phyloP scores from a whole-genome alignment of 2,113 vertebrate genomes.

The Mus pahari region DNA sequence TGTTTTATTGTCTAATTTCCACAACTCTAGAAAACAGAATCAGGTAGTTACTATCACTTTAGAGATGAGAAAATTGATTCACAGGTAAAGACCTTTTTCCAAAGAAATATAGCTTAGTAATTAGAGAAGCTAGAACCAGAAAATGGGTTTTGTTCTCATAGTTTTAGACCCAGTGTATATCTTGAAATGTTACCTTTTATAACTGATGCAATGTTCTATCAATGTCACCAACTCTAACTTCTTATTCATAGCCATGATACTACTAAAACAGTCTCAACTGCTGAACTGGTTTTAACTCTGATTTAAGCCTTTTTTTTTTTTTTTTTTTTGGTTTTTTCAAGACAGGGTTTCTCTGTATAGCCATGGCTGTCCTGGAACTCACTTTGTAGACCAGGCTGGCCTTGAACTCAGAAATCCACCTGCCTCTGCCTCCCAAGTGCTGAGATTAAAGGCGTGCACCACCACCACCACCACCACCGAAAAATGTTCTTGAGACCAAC shows the following conservation, averaged over 20 bases:
- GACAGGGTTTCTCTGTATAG: no score
- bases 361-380: no score
- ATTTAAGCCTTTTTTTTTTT: conserved; percentile 14
- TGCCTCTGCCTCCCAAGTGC: no score
- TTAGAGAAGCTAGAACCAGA: conserved; percentile 51
- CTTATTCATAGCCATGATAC: not conserved
- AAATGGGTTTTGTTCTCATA: conserved; percentile 31
- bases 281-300: conserved; percentile 44
- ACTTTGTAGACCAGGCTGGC: no score
- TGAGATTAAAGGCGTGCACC: no score
- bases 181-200: conserved; percentile 17
- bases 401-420: no score
- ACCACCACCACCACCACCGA: no score
- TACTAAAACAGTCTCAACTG: conserved; percentile 38
- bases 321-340: no score
- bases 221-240: conserved; percentile 9
- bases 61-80: conserved; percentile 55
- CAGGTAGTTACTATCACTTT: conserved; percentile 48
- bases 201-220: conserved; percentile 25
- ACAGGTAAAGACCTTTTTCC: conserved; percentile 21
- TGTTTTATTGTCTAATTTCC: conserved; percentile 37
- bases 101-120: conserved; percentile 43
- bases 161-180: not conserved
- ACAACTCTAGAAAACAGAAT: conserved; percentile 48
- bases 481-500: conserved; percentile 19